phyloP scores from a whole-genome alignment of 2,888 invertebrate genomes.

The Phyllotreta cruciferae region DNA sequence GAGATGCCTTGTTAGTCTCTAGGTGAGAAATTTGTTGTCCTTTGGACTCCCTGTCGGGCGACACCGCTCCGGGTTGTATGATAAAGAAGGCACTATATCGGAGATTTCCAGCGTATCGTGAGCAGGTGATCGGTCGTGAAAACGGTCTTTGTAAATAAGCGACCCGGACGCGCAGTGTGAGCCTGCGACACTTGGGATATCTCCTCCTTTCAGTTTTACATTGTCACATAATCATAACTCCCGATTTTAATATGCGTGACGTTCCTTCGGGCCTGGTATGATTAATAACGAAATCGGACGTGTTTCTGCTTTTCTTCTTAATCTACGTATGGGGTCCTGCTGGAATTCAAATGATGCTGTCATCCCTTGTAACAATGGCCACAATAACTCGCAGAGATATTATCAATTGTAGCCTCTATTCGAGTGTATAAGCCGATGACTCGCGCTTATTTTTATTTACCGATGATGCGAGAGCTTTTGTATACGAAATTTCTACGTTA shows the following conservation, averaged over 20 bases:
- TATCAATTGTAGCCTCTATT: constrained; percentile 9
- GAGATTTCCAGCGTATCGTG: constrained; percentile 34
- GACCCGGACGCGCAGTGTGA: constrained; percentile 53
- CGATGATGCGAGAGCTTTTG: no score
- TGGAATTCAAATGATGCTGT: constrained; percentile 43
- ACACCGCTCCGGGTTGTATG: constrained; percentile 51
- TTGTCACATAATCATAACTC: constrained; percentile 60
- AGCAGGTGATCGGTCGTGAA: constrained; percentile 42
- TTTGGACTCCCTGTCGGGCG: constrained; percentile 55
- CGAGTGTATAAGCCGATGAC: no score
- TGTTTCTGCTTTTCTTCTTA: constrained; percentile 35
- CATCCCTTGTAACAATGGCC: constrained; percentile 22
- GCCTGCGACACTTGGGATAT: constrained; percentile 53
- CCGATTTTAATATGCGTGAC: constrained; percentile 58
- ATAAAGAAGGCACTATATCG: constrained; percentile 45
- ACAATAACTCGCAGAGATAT: constrained; percentile 4
- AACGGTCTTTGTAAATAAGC: constrained; percentile 47
- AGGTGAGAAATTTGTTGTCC: constrained; percentile 63
- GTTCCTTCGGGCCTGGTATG: constrained; percentile 46
- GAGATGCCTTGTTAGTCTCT: constrained; percentile 59
- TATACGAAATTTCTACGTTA: no score
- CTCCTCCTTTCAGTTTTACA: constrained; percentile 54
- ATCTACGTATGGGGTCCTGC: constrained; percentile 45
- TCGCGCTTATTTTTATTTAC: no score
- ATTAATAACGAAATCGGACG: constrained; percentile 55